These are phyloP conservation scores for Troglohyphantes excavatus DNA, from an alignment of 2,888 invertebrate genomes.

Conservation along the genomic window DNA sequence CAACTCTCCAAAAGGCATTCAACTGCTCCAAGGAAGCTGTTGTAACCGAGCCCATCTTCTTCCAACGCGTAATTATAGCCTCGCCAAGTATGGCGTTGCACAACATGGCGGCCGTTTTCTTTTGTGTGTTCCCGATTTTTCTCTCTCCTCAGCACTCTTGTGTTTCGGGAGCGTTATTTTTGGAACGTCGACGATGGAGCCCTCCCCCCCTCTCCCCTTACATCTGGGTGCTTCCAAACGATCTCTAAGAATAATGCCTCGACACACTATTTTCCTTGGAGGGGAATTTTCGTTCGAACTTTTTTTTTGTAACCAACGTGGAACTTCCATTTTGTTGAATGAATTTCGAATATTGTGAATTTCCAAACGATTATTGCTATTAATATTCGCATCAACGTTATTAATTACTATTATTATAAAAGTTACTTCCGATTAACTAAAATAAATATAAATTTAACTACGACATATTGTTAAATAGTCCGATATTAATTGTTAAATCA, in stretches of 20 bases:
- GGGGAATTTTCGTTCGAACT: neutral
- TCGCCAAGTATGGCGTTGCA: slow-evolving; percentile 67
- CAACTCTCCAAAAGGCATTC: neutral
- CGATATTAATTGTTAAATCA: too few species aligned
- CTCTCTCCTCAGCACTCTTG: slow-evolving; percentile 62
- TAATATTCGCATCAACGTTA: too few species aligned
- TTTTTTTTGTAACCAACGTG: neutral
- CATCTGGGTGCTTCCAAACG: slow-evolving; percentile 24
- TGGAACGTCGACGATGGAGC: slow-evolving; percentile 31
- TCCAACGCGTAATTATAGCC: slow-evolving; percentile 57
- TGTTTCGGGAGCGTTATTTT: slow-evolving; percentile 40
- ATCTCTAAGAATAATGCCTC: slow-evolving; percentile 31
- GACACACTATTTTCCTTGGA: slow-evolving; percentile 46
- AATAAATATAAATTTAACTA: too few species aligned
- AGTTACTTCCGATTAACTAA: too few species aligned
- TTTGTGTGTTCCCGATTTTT: slow-evolving; percentile 74
- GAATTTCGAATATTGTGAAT: too few species aligned
- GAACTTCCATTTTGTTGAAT: too few species aligned
- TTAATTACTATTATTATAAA: too few species aligned
- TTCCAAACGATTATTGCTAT: too few species aligned
- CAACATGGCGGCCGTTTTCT: slow-evolving; percentile 72
- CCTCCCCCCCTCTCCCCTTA: slow-evolving; percentile 25
- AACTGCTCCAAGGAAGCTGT: neutral
- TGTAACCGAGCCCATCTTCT: slow-evolving; percentile 60
- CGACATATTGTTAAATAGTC: too few species aligned